phyloP scores from a whole-genome alignment of 2,797 vertebrate species.

The Acanthornis magna region DNA sequence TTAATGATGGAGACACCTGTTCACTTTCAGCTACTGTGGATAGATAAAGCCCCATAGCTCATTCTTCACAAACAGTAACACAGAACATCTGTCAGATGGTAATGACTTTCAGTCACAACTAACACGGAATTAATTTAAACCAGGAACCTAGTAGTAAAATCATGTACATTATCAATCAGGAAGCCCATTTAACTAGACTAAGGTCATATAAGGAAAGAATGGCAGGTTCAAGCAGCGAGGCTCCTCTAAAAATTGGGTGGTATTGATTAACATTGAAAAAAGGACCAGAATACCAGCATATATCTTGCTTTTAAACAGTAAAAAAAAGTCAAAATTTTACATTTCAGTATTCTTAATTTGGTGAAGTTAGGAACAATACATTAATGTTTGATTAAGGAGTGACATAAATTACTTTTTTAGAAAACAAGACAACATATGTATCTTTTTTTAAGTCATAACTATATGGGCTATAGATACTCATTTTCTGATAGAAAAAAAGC shows the following conservation, averaged over 20 bases:
- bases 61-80: neutral
- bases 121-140: conserved; percentile 2
- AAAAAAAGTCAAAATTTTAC: neutral
- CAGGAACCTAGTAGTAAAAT: neutral
- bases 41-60: neutral
- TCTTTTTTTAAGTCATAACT: neutral
- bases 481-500: neutral
- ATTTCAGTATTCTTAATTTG: neutral
- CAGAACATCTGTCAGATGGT: neutral
- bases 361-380: neutral
- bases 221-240: neutral
- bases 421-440: neutral
- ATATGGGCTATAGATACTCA: neutral
- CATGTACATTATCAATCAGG: neutral
- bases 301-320: neutral
- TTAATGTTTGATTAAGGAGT: neutral
- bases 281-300: neutral
- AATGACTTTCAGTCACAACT: neutral
- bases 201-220: neutral
- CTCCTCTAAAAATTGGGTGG: neutral
- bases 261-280: neutral
- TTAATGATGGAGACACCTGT: neutral
- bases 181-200: neutral
- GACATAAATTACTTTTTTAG: neutral
- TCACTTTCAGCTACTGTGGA: neutral